Conservation (phyloP, 2,113 vertebrate genomes). For the human region GRCh38 chr15:33343501-33344000, state of each 20-base stretch:
- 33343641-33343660: neutral
- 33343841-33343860: conserved; percentile 1
- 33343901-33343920: neutral
- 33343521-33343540: conserved; percentile 12
- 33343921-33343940: conserved; percentile 9
- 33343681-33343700: conserved; percentile 53
- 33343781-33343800: neutral
- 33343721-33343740: neutral
- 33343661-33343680: conserved; percentile 43
- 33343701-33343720: neutral
- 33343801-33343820: neutral
- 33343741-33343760: conserved; percentile 30
- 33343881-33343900: neutral
- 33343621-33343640: conserved; percentile 13
- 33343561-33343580: conserved; percentile 37
- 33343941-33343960: conserved; percentile 53
- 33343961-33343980: conserved; percentile 46
- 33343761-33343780: neutral
- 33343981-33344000: conserved; percentile 57
- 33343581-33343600: conserved; percentile 1
- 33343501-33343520: conserved; percentile 38
- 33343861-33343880: neutral
- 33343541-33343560: conserved; percentile 20
- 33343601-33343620: conserved; percentile 36
- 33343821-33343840: neutral